Percentiles rank a stretch among this genome's conserved stretches.
These are phyloP conservation scores for Hydrolagus colliei DNA, from an alignment of 2,797 vertebrate genomes.

Conservation along the genomic window DNA sequence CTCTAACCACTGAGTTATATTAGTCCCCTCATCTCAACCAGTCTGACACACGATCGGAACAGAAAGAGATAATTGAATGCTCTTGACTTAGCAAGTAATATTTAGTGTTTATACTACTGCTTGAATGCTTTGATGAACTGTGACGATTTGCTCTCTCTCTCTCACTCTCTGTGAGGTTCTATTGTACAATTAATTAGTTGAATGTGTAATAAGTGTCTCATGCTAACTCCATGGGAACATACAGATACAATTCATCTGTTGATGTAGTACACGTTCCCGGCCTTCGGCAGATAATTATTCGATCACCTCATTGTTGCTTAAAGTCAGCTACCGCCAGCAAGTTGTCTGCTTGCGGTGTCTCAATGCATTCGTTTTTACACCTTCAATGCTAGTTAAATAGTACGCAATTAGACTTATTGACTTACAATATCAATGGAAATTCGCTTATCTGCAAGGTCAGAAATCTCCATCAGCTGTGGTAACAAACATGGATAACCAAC, in stretches of 20 bases:
- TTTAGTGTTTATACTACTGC: not conserved
- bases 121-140: not conserved
- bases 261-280: not conserved
- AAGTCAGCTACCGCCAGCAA: not conserved
- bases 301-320: not conserved
- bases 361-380: too few species aligned
- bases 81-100: not conserved
- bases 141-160: not conserved
- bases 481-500: too few species aligned
- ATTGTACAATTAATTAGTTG: not conserved
- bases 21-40: too few species aligned
- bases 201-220: not conserved
- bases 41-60: too few species aligned
- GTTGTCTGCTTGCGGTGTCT: too few species aligned
- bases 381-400: not conserved
- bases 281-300: not conserved
- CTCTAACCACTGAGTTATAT: too few species aligned
- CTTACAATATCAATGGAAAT: too few species aligned
- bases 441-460: too few species aligned
- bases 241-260: not conserved
- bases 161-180: not conserved
- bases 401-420: too few species aligned
- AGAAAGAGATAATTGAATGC: too few species aligned
- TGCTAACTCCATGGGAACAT: not conserved
- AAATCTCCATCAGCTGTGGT: too few species aligned